Conservation (phyloP, 2,888 invertebrate genomes). For the Choreutis nemorana region DNA sequence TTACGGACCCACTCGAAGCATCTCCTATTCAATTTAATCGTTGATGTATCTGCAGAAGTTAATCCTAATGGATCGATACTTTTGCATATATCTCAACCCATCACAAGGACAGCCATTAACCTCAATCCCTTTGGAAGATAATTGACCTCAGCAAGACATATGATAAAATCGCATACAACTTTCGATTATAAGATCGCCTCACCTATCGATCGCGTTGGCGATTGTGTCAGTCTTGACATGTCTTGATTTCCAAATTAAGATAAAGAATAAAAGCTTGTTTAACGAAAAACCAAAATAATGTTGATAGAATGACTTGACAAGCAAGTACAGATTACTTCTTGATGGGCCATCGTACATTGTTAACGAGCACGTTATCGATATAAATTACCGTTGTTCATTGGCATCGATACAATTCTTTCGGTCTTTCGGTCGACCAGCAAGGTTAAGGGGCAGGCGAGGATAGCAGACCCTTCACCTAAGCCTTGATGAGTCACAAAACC, state of each 20-base stretch:
- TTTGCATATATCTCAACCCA: conserved; percentile 21
- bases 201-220: conserved; percentile 19
- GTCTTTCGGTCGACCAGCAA: conserved; percentile 51
- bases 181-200: conserved; percentile 16
- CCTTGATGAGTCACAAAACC: conserved; percentile 41
- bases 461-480: conserved; percentile 41
- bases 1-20: conserved; percentile 29
- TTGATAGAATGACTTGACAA: too few species aligned
- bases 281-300: too few species aligned
- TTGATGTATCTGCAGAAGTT: conserved; percentile 24
- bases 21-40: conserved; percentile 22
- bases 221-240: conserved; percentile 26
- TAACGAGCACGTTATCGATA: conserved; percentile 8
- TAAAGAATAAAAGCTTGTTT: too few species aligned
- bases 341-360: conserved; percentile 8
- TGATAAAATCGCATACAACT: conserved; percentile 35
- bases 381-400: conserved; percentile 17
- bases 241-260: too few species aligned
- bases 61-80: conserved; percentile 29
- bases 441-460: conserved; percentile 56
- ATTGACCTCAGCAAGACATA: conserved; percentile 34
- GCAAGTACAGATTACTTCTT: too few species aligned
- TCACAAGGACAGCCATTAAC: conserved; percentile 39
- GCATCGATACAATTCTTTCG: conserved; percentile 26
- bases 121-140: conserved; percentile 45